phyloP scores from a whole-genome alignment of 2,888 invertebrate species.

The Operophtera brumata region DNA sequence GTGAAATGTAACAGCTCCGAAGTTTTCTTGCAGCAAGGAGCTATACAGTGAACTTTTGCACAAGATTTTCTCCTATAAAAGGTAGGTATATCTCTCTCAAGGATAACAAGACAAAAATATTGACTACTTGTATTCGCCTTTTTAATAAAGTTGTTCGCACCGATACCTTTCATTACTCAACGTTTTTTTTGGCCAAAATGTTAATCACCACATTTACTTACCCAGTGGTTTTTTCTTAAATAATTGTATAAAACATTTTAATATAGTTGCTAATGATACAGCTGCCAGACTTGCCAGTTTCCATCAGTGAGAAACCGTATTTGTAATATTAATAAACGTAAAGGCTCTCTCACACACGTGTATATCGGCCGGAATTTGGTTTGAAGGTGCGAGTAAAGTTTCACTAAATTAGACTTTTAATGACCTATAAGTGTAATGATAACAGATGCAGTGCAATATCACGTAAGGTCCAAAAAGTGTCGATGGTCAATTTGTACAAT shows the following conservation, averaged over 20 bases:
- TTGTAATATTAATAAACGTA: constrained; percentile 41
- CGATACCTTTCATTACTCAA: constrained; percentile 63
- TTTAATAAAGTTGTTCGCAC: constrained; percentile 69
- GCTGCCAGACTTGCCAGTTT: constrained; percentile 43
- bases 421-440: too few species aligned
- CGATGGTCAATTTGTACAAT: too few species aligned
- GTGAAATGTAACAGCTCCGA: too few species aligned
- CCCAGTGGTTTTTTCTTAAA: constrained; percentile 46
- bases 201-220: constrained; percentile 67
- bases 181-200: constrained; percentile 60
- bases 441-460: too few species aligned
- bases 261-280: constrained; percentile 59
- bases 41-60: constrained; percentile 25
- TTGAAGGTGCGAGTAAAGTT: too few species aligned
- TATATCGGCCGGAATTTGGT: too few species aligned
- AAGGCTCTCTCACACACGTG: neutral
- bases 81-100: constrained; percentile 51
- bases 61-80: constrained; percentile 45
- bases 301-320: constrained; percentile 44
- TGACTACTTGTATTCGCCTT: constrained; percentile 60
- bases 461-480: too few species aligned
- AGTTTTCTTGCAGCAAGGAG: too few species aligned
- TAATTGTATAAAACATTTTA: constrained; percentile 62
- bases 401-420: too few species aligned
- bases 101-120: constrained; percentile 58